Base-by-base conservation (phyloP, 2,797 vertebrate species). In the Manis pentadactyla region DNA sequence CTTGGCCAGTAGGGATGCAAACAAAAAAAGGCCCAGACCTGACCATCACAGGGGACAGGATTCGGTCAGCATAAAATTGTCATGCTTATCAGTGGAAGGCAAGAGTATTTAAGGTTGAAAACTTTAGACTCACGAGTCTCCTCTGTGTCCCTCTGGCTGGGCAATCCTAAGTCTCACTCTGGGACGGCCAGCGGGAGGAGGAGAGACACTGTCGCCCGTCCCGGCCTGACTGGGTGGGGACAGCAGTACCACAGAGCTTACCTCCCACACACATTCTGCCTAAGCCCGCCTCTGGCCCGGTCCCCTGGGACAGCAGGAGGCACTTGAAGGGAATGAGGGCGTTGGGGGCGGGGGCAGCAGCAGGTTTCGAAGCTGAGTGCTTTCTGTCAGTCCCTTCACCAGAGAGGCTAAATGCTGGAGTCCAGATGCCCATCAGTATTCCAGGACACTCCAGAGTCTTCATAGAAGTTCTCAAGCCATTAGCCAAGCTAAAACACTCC, bases 361-460 rank as follows among this genome's bases (percentile, higher is more conserved):
- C 39, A 78, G 15, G 31, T 77, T 74, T 42, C 82, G 34, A 89
- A 74, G 25, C 27, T 3, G n/a, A 84, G 55, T 37, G 25, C 39
- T 75, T 92, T 71, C 39, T 64, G 42, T 82, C 66, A 66, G 37
- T 17, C 66, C 57, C 55, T 61, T 94, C 64, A 25, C 57, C 18
- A 69, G 34, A 68, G 15, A 77, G 4, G 10, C 9, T 46, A 55
- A 77, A 55, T 55, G n/a, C 4, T 42, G 2, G 19, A 71, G n/a
- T 86, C 59, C 74, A 78, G 53, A 85, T 7, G 4, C 57, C 73
- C 17, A 53, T 88, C 37, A 23, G 9, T 93, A 68, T 63, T 93
- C n/a, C 29, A 90, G 79, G 86, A 86, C 10, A 57, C n/a, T 84
- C 81, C 59, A 79, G 88, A 63, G 3, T 84, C 92, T 90, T 96